Evolutionary conservation across 2,797 vertebrate genomes (phyloP), one percentile per base, ranked within the genome.

Genomic region (Peromyscus melanophrys): DNA sequence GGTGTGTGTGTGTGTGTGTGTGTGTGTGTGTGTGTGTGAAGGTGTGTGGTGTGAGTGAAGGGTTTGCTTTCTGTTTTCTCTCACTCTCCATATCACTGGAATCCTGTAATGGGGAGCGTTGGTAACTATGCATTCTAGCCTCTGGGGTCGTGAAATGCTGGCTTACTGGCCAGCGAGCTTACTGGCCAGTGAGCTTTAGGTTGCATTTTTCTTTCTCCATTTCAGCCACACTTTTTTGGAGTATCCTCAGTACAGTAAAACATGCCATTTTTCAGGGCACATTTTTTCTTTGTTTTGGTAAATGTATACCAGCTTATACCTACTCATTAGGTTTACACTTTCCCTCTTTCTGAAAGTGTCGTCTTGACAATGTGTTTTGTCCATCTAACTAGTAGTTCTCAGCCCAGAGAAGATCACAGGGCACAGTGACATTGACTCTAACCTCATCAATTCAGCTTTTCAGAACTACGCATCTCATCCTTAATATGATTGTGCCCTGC

Each of bases 221-320:
- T 83, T 77, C 73, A 89, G 46, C 59, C 46, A 84, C 8, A 13
- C 10, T 14, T 57, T 59, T 61, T 16, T 86, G n/a, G 78, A 21
- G 6, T 92, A 31, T 69, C 75, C 65, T 63, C 49, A 90, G 16
- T 43, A 69, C 13, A 69, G 37, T 75, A 52, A 89, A 67, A n/a
- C 29, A 52, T 52, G 71, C 69, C 11, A 10, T 57, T 57, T 86
- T 89, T 55, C 40, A n/a, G 31, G 37, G 19, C 25, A 40, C 7
- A 71, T 40, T 89, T 71, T 89, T 81, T 14, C 80, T 96, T 61
- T 29, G 4, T 76, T 89, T 95, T 89, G 31, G 76, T 69, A 76
- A 75, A n/a, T n/a, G 4, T 76, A 2, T 43, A 12, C 21, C 61
- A 19, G 83, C 23, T 52, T 67, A 13, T 11, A 46, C 17, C 55